These are phyloP conservation scores for Tupaia chinensis DNA, from an alignment of 2,113 vertebrate species.

Conservation along the genomic window DNA sequence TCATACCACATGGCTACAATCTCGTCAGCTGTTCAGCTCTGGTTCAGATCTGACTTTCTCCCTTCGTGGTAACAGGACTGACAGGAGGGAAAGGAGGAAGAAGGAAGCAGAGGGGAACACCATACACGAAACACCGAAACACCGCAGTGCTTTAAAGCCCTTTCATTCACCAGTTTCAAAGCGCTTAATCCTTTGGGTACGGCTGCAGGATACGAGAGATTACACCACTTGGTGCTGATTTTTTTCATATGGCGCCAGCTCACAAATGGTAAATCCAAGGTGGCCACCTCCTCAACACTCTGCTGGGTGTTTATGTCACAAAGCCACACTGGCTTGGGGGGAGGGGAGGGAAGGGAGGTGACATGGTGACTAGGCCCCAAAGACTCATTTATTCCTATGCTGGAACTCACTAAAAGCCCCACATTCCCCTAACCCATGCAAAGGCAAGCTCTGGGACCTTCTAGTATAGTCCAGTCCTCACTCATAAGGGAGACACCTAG, in stretches of 20 bases:
- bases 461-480: neutral
- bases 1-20: neutral
- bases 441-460: neutral
- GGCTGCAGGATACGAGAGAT: neutral
- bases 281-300: slow-evolving; percentile 5
- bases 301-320: slow-evolving; percentile 67
- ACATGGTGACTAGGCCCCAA: neutral
- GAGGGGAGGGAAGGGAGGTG: neutral
- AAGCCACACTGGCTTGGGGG: slow-evolving; percentile 41
- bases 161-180: slow-evolving; percentile 56
- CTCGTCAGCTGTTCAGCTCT: neutral
- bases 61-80: neutral
- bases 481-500: neutral
- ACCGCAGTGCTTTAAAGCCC: neutral
- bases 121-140: neutral
- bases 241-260: slow-evolving; percentile 45
- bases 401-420: neutral
- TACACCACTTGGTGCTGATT: neutral
- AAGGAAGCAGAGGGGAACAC: neutral
- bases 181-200: neutral
- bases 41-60: slow-evolving; percentile 9
- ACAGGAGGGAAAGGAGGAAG: neutral
- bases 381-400: neutral
- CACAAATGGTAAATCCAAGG: neutral
- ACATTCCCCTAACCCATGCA: no score